Base-by-base conservation (phyloP, 1,140 invertebrate genomes). In the Parasteatoda tepidariorum region DNA sequence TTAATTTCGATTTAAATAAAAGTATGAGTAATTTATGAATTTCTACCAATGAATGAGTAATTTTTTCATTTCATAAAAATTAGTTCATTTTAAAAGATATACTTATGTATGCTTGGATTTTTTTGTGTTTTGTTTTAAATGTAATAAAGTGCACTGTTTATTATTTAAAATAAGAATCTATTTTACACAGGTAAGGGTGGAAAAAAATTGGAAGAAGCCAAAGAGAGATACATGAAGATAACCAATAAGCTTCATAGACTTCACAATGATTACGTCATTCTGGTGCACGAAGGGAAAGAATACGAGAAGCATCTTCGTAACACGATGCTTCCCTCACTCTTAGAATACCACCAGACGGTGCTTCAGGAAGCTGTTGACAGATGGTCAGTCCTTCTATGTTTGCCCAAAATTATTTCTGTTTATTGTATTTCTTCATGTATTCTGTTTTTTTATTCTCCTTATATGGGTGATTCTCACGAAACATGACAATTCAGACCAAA, bases 261-360 rank as follows among this genome's bases (percentile, higher is more conserved):
- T 6, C 97, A 98, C 89, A 98, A 98, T 86, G 96, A 98, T 88
- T 98, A 98, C 88, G 95, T 98, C 15, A 88, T 98, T 55, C 90
- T 96, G n/a, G 89, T 98, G 85, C 92, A 93, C 31, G 96, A 97
- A 88, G 96, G 95, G 18, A 92, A 92, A 30, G 94, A 97, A 88
- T 96, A 95, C 87, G 96, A 98, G 89, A 92, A 93, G 68, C 94
- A 96, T 87, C 93, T 96, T 86, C 91, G 95, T 75, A 94, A 92
- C 0, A 93, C 94, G n/a, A 92, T 97, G 26, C 90, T 98, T 61
- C 96, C 97, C 0, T 93, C 93, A 54, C 91, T 97, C 22, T 90
- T 97, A 33, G 94, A 97, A 87, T 92, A 94, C 86, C 96, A 98
- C 87, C 93, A 97, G 88, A 91, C 92, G 15, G 92, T 94, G 84